Percentiles rank a stretch among this genome's conserved stretches.
These are phyloP conservation scores for Amphibalanus amphitrite DNA, from an alignment of 1,140 invertebrate genomes.

Conservation along the genomic window DNA sequence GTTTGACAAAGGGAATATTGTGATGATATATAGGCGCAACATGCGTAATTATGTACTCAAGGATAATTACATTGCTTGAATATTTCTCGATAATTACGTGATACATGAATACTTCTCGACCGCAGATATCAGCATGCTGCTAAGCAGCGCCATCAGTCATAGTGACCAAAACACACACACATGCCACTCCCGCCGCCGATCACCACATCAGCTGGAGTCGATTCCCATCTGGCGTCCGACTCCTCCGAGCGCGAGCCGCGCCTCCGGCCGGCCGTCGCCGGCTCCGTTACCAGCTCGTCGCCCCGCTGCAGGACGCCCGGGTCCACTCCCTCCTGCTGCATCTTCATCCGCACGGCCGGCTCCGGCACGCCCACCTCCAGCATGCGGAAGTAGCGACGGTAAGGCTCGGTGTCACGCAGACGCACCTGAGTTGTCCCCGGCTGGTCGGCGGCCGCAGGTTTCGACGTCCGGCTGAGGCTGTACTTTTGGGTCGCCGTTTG, in stretches of 20 bases:
- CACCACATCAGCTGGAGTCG: background rate
- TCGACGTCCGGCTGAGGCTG: conserved; percentile 7
- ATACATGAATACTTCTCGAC: too few species aligned
- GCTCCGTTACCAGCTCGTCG: background rate
- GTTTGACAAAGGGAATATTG: too few species aligned
- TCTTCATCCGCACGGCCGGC: conserved; percentile 61
- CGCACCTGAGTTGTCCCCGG: background rate
- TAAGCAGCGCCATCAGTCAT: too few species aligned
- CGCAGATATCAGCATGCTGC: too few species aligned
- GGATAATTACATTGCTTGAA: too few species aligned
- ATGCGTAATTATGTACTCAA: too few species aligned
- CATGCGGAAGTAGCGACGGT: conserved; percentile 72
- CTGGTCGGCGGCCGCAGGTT: too few species aligned
- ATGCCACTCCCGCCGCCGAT: too few species aligned
- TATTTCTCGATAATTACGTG: too few species aligned
- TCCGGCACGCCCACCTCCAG: conserved; percentile 62
- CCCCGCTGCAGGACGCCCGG: conserved; percentile 53
- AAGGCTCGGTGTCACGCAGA: conserved; percentile 25
- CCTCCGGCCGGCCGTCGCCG: too few species aligned
- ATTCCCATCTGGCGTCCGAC: background rate
- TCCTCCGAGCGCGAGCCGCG: background rate
- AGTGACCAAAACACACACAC: too few species aligned
- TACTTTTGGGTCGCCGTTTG: conserved; percentile 9
- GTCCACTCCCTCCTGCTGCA: conserved; percentile 60
- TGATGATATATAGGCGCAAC: too few species aligned